phyloP scores from a whole-genome alignment of 2,113 vertebrate genomes.

The Uropsilus gracilis region DNA sequence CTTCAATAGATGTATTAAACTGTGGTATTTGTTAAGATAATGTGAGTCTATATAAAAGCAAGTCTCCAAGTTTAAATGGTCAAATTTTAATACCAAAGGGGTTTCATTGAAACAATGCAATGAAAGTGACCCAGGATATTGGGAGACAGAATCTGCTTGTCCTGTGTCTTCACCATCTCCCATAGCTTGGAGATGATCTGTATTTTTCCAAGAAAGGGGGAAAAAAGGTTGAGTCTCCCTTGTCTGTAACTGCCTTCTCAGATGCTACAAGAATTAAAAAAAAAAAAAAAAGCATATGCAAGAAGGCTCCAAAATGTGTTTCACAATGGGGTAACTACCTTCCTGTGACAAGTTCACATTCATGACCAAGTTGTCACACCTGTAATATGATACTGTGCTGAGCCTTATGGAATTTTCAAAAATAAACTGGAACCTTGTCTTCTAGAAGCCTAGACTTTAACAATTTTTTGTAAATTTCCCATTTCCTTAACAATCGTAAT shows the following conservation, averaged over 20 bases:
- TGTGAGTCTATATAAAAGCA: not conserved
- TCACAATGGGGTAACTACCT: not conserved
- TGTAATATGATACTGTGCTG: not conserved
- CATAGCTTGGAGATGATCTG: not conserved
- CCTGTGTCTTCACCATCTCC: not conserved
- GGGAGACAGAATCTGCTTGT: not conserved
- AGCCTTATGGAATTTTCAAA: not conserved
- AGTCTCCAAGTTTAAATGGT: not conserved
- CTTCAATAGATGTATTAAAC: not conserved
- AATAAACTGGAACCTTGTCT: not conserved
- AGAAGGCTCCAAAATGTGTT: not conserved
- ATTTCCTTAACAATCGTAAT: not conserved
- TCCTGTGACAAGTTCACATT: not conserved
- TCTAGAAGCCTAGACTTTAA: not conserved
- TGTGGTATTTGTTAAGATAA: not conserved
- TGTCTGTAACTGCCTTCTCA: not conserved
- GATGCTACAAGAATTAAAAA: not conserved
- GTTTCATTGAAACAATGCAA: not conserved
- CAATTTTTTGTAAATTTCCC: constrained; percentile 4
- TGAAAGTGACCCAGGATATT: not conserved
- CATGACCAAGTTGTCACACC: not conserved
- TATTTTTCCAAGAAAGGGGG: not conserved
- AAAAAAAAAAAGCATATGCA: not conserved
- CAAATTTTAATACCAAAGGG: not conserved
- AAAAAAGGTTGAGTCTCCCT: not conserved